Evolutionary conservation across 37 sponge, comb jelly and placozoan genomes (phyloP).

Genomic region (Ephydatia muelleri): DNA sequence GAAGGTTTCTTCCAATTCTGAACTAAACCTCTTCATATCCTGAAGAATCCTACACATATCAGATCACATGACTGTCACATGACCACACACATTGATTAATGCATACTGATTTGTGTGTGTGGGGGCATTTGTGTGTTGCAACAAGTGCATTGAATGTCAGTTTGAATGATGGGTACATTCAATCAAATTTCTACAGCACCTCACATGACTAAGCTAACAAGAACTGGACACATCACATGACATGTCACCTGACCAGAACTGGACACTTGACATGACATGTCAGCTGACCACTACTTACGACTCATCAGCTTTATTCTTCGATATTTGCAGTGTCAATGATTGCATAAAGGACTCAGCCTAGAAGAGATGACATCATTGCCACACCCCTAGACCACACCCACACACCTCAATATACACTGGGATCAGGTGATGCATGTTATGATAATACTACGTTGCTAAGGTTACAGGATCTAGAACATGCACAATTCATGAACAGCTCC

Average conservation of each 20-base stretch:
- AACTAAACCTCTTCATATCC: slow-evolving; percentile 61
- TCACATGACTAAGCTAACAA: neutral
- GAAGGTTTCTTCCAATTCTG: slow-evolving; percentile 55
- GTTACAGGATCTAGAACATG: no score
- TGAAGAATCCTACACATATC: slow-evolving; percentile 47
- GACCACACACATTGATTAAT: neutral
- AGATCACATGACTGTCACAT: neutral
- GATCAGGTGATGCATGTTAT: neutral
- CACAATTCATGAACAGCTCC: no score
- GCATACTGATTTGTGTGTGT: no score
- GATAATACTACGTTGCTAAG: no score
- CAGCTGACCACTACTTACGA: neutral
- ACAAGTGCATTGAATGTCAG: no score
- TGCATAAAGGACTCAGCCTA: slow-evolving; percentile 8
- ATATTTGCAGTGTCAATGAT: slow-evolving; percentile 23
- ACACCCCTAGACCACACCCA: slow-evolving; percentile 18
- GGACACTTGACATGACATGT: no score
- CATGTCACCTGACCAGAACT: no score
- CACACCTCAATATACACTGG: neutral
- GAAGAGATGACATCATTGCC: neutral
- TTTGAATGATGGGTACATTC: no score
- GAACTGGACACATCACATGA: no score
- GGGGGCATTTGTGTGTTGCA: no score
- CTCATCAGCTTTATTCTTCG: slow-evolving; percentile 32
- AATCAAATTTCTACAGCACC: no score